phyloP scores from a whole-genome alignment of 2,888 invertebrate species.

The Perithous albicinctus region DNA sequence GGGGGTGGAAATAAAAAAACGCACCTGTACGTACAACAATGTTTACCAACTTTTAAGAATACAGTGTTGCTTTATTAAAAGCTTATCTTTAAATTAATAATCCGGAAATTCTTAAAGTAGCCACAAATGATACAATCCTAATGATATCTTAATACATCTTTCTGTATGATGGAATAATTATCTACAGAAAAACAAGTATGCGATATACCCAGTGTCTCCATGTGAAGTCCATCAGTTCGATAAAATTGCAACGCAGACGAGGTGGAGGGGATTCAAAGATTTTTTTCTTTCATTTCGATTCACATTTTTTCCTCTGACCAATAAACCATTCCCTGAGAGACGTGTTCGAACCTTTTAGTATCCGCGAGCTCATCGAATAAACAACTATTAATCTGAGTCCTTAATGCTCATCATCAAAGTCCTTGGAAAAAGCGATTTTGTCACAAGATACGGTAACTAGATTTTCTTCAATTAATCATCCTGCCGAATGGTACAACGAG shows the following conservation, averaged over 20 bases:
- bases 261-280: background rate
- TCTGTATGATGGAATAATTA: background rate
- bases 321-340: conserved; percentile 11
- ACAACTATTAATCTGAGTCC: conserved; percentile 58
- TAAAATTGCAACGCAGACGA: background rate
- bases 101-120: too few species aligned
- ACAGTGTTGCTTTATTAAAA: too few species aligned
- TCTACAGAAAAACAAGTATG: too few species aligned
- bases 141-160: background rate
- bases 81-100: too few species aligned
- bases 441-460: conserved; percentile 37
- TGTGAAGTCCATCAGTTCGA: background rate
- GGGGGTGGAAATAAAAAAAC: too few species aligned
- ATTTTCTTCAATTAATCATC: conserved; percentile 51
- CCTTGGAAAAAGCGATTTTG: conserved; percentile 17
- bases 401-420: conserved; percentile 15
- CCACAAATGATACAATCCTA: too few species aligned
- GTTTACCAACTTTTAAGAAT: too few species aligned
- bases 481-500: conserved; percentile 9
- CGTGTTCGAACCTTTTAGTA: conserved; percentile 15
- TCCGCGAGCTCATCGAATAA: conserved; percentile 35
- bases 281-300: background rate
- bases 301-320: conserved; percentile 5
- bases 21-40: too few species aligned
- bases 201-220: background rate